A percentile compares a stretch with the other conserved stretches of the same genome.
Conservation (phyloP, 1,140 invertebrate genomes). For the Drosophila lowei region DNA sequence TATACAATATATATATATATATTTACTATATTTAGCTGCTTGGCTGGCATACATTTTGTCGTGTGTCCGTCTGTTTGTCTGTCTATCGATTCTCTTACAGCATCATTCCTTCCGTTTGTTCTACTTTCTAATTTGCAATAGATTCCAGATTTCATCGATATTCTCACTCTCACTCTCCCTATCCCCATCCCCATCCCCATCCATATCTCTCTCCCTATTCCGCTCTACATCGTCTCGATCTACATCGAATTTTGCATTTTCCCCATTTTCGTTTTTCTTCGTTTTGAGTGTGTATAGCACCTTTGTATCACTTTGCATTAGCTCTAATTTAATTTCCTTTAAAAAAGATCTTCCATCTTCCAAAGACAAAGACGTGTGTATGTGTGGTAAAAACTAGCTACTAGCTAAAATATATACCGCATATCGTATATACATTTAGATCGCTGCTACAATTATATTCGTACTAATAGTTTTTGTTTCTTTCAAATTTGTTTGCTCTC, state of each 20-base stretch:
- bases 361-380: slow-evolving; percentile 67
- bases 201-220: slow-evolving; percentile 16
- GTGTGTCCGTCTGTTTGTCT: slow-evolving; percentile 11
- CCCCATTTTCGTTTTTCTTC: slow-evolving; percentile 27
- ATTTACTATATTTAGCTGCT: slow-evolving; percentile 52
- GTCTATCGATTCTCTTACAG: no score
- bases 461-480: slow-evolving; percentile 47
- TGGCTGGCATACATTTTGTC: slow-evolving; percentile 52
- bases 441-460: slow-evolving; percentile 47
- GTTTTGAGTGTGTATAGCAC: slow-evolving; percentile 77
- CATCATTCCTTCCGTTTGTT: slow-evolving; percentile 24
- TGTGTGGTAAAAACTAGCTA: slow-evolving; percentile 54
- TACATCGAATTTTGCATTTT: slow-evolving; percentile 30
- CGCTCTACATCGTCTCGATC: slow-evolving; percentile 3
- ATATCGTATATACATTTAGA: slow-evolving; percentile 38
- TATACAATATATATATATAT: slow-evolving; percentile 20
- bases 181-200: slow-evolving; percentile 29
- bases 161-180: slow-evolving; percentile 35
- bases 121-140: slow-evolving; percentile 39
- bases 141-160: slow-evolving; percentile 46
- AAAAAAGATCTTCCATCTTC: slow-evolving; percentile 68
- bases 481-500: slow-evolving; percentile 41
- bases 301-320: slow-evolving; percentile 82
- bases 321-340: slow-evolving; percentile 62
- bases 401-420: slow-evolving; percentile 53